phyloP scores from a whole-genome alignment of 2,797 vertebrate species.

The Squalus acanthias region DNA sequence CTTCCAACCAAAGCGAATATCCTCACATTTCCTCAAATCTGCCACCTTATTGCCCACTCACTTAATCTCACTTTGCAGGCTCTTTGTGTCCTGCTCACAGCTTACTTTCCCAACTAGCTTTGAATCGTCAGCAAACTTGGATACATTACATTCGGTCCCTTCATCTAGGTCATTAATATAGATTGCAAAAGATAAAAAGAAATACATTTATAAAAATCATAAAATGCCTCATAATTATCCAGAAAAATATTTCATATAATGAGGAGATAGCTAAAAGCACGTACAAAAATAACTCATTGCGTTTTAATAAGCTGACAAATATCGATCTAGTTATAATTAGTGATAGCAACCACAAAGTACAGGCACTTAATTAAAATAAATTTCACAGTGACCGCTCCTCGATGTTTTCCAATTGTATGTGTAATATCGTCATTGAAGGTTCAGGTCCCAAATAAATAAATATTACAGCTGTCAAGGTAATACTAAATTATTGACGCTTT shows the following conservation, averaged over 20 bases:
- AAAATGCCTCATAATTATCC: background rate
- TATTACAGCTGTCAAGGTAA: constrained; percentile 49
- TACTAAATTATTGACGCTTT: constrained; percentile 56
- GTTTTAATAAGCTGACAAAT: background rate
- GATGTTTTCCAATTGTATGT: background rate
- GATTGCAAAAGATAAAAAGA: background rate
- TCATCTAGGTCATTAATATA: no score
- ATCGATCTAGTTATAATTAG: background rate
- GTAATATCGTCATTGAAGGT: background rate
- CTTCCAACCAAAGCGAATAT: no score
- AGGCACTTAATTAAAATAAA: background rate
- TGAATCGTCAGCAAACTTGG: no score
- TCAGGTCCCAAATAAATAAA: constrained; percentile 50
- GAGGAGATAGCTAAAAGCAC: background rate
- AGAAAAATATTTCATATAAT: background rate
- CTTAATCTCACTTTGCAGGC: no score
- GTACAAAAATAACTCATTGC: background rate
- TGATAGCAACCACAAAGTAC: background rate
- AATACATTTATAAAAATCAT: background rate
- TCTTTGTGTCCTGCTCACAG: no score
- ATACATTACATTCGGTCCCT: no score
- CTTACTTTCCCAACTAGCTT: no score
- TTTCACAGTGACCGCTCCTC: background rate
- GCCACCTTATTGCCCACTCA: no score
- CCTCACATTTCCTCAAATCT: no score